Conservation (phyloP, 2,797 vertebrate species). For the Tiaroga cobitis region DNA sequence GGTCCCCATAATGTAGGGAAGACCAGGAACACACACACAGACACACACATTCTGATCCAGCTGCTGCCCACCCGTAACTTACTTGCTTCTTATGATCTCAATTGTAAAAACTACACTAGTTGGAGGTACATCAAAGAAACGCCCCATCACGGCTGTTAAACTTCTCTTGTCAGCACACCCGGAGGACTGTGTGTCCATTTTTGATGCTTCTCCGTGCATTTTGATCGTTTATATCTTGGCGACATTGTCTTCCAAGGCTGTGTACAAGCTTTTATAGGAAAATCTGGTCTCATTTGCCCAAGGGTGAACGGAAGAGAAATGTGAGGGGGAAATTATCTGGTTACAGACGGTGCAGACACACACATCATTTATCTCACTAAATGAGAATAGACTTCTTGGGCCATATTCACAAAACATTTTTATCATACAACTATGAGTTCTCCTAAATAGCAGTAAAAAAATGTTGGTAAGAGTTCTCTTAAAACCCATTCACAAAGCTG, state of each 20-base stretch:
- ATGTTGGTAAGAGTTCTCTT: no score
- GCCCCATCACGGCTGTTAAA: conserved; percentile 9
- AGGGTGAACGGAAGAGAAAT: conserved; percentile 4
- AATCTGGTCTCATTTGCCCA: conserved; percentile 15
- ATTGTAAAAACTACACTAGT: conserved; percentile 49
- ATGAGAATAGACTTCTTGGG: conserved; percentile 1
- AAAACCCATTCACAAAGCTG: no score
- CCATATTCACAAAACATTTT: no score
- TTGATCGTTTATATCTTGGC: conserved; percentile 21
- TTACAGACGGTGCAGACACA: conserved; percentile 59
- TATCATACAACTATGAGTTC: no score
- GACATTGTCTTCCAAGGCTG: conserved; percentile 15
- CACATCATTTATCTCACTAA: conserved; percentile 30
- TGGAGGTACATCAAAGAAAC: conserved; percentile 46
- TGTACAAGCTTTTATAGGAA: conserved; percentile 23
- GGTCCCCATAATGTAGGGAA: no score
- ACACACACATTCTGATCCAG: conserved; percentile 4
- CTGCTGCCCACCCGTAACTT: conserved; percentile 19
- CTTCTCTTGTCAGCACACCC: conserved; percentile 14
- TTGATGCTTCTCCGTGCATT: conserved; percentile 16
- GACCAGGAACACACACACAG: neutral
- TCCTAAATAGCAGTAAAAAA: no score
- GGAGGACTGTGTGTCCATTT: neutral
- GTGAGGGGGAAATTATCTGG: conserved; percentile 1
- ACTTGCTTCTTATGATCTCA: conserved; percentile 27